Percentiles rank a stretch among this genome's conserved stretches.
Conservation (phyloP, 2,888 invertebrate genomes). For the Prosopocoilus inquinatus region DNA sequence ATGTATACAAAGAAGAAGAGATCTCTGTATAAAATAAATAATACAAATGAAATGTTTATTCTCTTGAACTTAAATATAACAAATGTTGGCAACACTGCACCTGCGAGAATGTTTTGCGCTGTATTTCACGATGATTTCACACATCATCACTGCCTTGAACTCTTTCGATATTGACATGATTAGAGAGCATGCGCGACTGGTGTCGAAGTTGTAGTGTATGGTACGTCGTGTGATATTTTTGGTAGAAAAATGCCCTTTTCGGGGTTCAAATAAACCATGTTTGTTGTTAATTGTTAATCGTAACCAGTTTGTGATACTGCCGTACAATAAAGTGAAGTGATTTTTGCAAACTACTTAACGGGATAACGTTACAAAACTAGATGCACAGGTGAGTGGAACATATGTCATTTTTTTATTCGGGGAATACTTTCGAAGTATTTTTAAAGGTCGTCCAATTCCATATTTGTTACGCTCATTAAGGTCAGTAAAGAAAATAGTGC, state of each 20-base stretch:
- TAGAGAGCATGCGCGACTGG: constrained; percentile 8
- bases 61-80: too few relatives aligned
- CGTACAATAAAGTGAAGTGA: constrained; percentile 8
- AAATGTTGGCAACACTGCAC: too few relatives aligned
- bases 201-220: not conserved
- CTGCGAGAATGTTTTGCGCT: too few relatives aligned
- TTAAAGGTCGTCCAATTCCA: not conserved
- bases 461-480: not conserved
- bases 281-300: constrained; percentile 16
- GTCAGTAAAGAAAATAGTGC: not conserved
- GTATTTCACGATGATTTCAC: too few relatives aligned
- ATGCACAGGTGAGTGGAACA: constrained; percentile 14
- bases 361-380: constrained; percentile 1
- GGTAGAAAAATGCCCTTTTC: constrained; percentile 11
- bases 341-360: constrained; percentile 3
- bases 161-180: constrained; percentile 7
- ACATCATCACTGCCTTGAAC: too few relatives aligned
- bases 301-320: constrained; percentile 6
- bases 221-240: not conserved
- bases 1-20: too few relatives aligned
- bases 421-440: not conserved
- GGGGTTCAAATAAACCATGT: constrained; percentile 15
- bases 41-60: too few relatives aligned
- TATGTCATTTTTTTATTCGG: constrained; percentile 12
- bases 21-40: too few relatives aligned